phyloP scores from a whole-genome alignment of 2,113 vertebrate genomes.

The Chaenocephalus aceratus region DNA sequence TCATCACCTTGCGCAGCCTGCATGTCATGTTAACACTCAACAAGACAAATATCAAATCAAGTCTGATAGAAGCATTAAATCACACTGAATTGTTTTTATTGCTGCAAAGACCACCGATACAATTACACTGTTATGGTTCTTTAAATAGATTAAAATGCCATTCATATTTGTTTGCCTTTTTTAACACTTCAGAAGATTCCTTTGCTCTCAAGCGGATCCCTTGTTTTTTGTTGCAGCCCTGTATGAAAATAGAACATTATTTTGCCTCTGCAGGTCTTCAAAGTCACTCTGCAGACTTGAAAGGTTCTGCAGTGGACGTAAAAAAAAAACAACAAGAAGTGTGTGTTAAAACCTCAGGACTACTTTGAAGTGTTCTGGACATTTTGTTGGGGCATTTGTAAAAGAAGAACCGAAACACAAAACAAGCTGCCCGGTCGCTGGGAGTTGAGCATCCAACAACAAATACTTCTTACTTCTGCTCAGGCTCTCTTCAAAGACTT shows the following conservation, averaged over 20 bases:
- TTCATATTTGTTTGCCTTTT: neutral
- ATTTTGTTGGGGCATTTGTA: slow-evolving; percentile 2
- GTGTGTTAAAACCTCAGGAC: neutral
- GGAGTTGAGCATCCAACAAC: neutral
- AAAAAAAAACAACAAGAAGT: slow-evolving; percentile 12
- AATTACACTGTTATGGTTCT: neutral
- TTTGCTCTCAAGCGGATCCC: neutral
- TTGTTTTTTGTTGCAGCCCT: neutral
- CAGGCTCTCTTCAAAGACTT: slow-evolving; percentile 5
- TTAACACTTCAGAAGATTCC: neutral
- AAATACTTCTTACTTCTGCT: neutral
- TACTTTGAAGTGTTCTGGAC: slow-evolving; percentile 22
- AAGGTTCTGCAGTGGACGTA: neutral
- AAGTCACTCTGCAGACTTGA: neutral
- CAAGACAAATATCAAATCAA: slow-evolving; percentile 24
- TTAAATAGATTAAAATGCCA: neutral
- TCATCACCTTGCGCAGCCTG: slow-evolving; percentile 34
- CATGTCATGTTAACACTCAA: slow-evolving; percentile 36
- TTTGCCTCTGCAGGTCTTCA: neutral
- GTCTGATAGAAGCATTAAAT: slow-evolving; percentile 6
- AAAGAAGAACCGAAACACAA: slow-evolving; percentile 12
- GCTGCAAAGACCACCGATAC: neutral
- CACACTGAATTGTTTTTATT: slow-evolving; percentile 7
- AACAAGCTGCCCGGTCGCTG: neutral
- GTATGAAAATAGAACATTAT: neutral